These are phyloP conservation scores for Erethizon dorsatum DNA, from an alignment of 2,797 vertebrate species.

Conservation along the genomic window DNA sequence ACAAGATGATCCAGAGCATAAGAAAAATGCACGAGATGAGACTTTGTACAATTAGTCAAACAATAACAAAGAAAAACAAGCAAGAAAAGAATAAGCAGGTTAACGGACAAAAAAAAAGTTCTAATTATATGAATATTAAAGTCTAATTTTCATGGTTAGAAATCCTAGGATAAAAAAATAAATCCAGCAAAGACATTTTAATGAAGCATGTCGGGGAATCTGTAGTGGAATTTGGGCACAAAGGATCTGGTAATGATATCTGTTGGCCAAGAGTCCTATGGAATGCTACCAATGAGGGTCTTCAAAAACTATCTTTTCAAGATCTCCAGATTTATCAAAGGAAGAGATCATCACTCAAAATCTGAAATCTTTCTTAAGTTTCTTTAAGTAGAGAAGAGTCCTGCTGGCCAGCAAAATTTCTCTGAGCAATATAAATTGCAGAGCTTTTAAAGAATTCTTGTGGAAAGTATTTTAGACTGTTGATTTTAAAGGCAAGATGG, in stretches of 20 bases:
- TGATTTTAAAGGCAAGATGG: not conserved
- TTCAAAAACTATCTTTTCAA: not conserved
- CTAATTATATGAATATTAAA: slow-evolving; percentile 28
- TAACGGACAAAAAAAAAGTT: slow-evolving; percentile 7
- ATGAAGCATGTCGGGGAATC: not conserved
- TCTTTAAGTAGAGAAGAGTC: not conserved
- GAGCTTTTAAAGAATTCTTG: not conserved
- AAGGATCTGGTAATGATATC: not conserved
- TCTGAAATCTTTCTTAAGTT: not conserved
- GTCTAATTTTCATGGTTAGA: slow-evolving; percentile 9
- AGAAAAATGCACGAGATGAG: not conserved
- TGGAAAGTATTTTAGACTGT: not conserved
- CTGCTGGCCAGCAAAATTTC: not conserved
- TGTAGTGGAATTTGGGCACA: not conserved
- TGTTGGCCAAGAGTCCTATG: not conserved
- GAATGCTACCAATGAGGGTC: not conserved
- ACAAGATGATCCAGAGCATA: not conserved
- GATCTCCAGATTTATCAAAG: not conserved
- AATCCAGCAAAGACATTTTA: slow-evolving; percentile 29
- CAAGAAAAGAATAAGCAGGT: not conserved
- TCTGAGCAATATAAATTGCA: not conserved
- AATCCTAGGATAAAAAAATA: slow-evolving; percentile 17
- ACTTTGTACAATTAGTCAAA: slow-evolving; percentile 50
- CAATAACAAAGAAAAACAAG: slow-evolving; percentile 38
- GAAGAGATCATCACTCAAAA: not conserved